These are phyloP conservation scores for Erethizon dorsatum DNA, from an alignment of 2,797 vertebrate species.

Conservation along the genomic window DNA sequence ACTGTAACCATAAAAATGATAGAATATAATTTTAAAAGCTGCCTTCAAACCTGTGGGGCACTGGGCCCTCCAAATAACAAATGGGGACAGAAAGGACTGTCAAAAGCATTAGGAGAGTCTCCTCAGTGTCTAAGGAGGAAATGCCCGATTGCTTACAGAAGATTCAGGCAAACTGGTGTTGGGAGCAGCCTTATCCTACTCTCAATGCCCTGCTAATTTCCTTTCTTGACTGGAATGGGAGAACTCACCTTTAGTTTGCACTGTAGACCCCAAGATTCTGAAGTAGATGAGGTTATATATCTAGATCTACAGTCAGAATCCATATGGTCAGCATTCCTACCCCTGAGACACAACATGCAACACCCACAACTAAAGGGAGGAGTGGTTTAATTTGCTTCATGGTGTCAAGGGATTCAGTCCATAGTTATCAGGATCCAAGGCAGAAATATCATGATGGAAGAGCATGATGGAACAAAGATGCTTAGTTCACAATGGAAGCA, in stretches of 20 bases:
- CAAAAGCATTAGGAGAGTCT: not conserved
- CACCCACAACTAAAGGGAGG: not conserved
- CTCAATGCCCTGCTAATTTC: not conserved
- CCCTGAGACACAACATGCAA: not conserved
- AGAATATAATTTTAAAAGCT: not conserved
- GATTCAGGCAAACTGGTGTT: not conserved
- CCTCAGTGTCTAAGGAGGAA: not conserved
- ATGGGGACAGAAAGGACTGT: not conserved
- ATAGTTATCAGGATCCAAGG: not conserved
- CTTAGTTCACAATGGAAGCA: not conserved
- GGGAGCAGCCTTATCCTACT: not conserved
- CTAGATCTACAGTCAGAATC: not conserved
- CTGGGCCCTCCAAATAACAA: not conserved
- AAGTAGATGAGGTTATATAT: not conserved
- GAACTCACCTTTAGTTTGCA: not conserved
- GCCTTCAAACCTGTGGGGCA: not conserved
- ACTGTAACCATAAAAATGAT: conserved; percentile 14
- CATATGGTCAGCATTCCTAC: not conserved
- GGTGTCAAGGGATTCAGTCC: not conserved
- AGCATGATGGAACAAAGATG: not conserved
- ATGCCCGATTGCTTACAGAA: not conserved
- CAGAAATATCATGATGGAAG: not conserved
- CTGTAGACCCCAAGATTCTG: not conserved
- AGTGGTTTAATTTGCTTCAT: not conserved
- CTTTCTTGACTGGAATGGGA: not conserved